Base-by-base conservation (phyloP, 2,797 vertebrate species). In the Pipistrellus pygmaeus region DNA sequence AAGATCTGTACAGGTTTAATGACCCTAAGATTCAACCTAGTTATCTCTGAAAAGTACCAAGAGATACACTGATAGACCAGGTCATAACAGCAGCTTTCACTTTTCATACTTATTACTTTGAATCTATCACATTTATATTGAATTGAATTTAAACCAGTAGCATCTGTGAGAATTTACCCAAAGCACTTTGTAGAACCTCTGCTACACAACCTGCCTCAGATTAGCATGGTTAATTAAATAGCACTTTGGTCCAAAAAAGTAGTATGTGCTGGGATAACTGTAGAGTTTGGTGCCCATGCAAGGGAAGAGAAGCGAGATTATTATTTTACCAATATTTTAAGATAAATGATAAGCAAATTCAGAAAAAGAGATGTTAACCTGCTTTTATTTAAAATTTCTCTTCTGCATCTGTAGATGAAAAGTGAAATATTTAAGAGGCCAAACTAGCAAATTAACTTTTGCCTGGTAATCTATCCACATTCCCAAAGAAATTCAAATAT, bases 371-470 rank as follows among this genome's bases (percentile, higher is more conserved):
- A 53, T 30, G 20, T 71, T 90, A 84, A 83, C 4, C 17, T 90
- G 23, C 23, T 90, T 60, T 85, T 90, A 55, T 85, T 84, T n/a
- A 51, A 25, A 90, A 68, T 87, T 62, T 85, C 25, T 93, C 62
- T 80, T 69, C 51, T 80, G 35, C 35, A 35, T 75, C 57, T 73
- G 3, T 35, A n/a, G 20, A 88, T 71, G 44, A 75, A 77, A 94
- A 71, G 32, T 69, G 38, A 76, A 91, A 48, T 48, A 15, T 82
- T 95, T 84, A 5, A 64, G 95, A 94, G 95, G n/a, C n/a, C 60
- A 90, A 23, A 83, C 13, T 55, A 41, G n/a, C 64, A 92, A 91
- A 64, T 87, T 76, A 84, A 68, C 64, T 66, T 44, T 85, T 81
- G 14, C 17, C 35, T 91, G 27, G 15, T 60, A 44, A 8, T 76